Percentiles rank a stretch among this genome's conserved stretches.
Conservation (phyloP, 2,888 invertebrate genomes). For the Netelia melanura region DNA sequence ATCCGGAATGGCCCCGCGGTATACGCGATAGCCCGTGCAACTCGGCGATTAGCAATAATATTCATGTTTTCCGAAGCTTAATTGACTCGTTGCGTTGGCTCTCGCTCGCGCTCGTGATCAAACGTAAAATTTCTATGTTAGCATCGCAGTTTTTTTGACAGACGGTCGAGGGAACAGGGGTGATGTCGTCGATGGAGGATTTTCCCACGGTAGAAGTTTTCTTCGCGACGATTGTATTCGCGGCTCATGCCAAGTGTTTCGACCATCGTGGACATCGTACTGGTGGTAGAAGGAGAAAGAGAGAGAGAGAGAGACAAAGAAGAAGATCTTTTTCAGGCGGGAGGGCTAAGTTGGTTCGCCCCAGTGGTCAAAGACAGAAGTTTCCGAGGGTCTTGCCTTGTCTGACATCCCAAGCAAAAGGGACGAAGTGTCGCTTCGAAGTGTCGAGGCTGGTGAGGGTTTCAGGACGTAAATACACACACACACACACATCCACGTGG, state of each 20-base stretch:
- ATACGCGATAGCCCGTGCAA: slow-evolving; percentile 18
- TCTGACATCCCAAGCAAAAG: slow-evolving; percentile 44
- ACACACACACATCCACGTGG: slow-evolving; percentile 1
- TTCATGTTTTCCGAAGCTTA: slow-evolving; percentile 62
- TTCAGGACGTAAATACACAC: slow-evolving; percentile 15
- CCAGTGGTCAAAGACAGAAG: slow-evolving; percentile 71
- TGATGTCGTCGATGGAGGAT: too few species aligned
- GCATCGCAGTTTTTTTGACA: too few species aligned
- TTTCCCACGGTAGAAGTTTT: not conserved
- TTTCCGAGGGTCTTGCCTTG: slow-evolving; percentile 53
- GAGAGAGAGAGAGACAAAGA: slow-evolving; percentile 15
- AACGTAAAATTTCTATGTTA: not conserved
- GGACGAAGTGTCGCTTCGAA: slow-evolving; percentile 28
- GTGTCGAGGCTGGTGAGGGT: not conserved
- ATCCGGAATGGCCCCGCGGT: slow-evolving; percentile 35
- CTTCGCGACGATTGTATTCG: slow-evolving; percentile 7
- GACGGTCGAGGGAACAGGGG: too few species aligned
- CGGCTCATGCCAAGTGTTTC: not conserved
- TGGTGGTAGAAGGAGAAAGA: slow-evolving; percentile 4
- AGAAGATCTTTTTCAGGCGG: slow-evolving; percentile 25
- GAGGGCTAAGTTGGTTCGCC: slow-evolving; percentile 57
- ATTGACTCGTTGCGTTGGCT: slow-evolving; percentile 51
- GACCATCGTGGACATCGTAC: slow-evolving; percentile 1
- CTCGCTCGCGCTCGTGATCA: not conserved
- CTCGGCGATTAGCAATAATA: slow-evolving; percentile 63